Evolutionary conservation across 2,888 invertebrate genomes (phyloP).

Genomic region (Dryococelus australis): DNA sequence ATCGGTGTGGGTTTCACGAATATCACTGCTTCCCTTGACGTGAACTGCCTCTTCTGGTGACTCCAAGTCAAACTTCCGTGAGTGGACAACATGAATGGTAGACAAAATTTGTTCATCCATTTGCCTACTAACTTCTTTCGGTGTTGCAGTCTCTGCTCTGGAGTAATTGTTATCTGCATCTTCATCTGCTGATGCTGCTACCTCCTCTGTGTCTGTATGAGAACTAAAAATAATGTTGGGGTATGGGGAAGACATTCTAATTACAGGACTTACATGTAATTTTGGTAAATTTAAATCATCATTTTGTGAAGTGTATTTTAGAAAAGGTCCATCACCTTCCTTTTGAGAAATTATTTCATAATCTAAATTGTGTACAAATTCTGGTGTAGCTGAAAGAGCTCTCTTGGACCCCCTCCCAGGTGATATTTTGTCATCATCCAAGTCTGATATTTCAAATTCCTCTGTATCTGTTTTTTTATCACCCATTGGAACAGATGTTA

Average conservation of each 20-base stretch:
- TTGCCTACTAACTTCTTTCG: constrained; percentile 57
- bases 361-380: constrained; percentile 40
- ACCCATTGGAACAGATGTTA: neutral
- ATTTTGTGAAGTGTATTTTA: constrained; percentile 43
- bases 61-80: constrained; percentile 59
- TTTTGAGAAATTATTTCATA: constrained; percentile 49
- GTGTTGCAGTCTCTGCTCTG: constrained; percentile 54
- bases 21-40: constrained; percentile 60
- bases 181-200: constrained; percentile 57
- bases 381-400: constrained; percentile 40
- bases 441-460: constrained; percentile 55
- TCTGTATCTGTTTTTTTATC: constrained; percentile 58
- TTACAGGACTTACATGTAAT: constrained; percentile 29
- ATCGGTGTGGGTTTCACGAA: constrained; percentile 62
- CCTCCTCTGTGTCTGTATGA: constrained; percentile 48
- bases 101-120: constrained; percentile 59
- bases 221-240: constrained; percentile 44
- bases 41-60: constrained; percentile 60
- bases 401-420: neutral
- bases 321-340: constrained; percentile 55
- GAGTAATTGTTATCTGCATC: constrained; percentile 50
- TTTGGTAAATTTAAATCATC: constrained; percentile 7
- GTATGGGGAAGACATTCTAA: constrained; percentile 39
- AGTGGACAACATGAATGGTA: constrained; percentile 59
- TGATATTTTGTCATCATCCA: constrained; percentile 52